These are phyloP conservation scores for Sycophila texana DNA, from an alignment of 2,888 invertebrate genomes.

Conservation along the genomic window DNA sequence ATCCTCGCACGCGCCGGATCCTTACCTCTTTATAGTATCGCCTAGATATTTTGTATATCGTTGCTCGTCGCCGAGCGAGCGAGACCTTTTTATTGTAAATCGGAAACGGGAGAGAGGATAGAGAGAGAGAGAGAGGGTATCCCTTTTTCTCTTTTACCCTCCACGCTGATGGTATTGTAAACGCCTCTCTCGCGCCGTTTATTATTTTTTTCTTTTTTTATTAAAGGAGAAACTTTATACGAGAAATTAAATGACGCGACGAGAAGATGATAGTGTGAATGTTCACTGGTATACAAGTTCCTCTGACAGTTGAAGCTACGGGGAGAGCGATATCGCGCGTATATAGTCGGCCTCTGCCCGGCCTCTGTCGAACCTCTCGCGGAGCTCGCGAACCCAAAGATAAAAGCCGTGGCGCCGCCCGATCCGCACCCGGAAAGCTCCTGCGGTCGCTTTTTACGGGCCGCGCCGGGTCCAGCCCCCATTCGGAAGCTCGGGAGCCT, in stretches of 20 bases:
- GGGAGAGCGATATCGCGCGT: conserved; percentile 63
- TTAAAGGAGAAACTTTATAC: too few species aligned
- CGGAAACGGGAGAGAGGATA: neutral
- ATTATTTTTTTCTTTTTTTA: too few species aligned
- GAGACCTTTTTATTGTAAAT: conserved; percentile 1
- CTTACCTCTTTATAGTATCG: neutral
- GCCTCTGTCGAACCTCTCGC: conserved; percentile 64
- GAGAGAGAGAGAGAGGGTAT: too few species aligned
- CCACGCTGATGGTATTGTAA: too few species aligned
- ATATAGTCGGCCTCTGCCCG: conserved; percentile 58
- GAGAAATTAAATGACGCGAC: neutral
- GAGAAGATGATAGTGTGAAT: conserved; percentile 59
- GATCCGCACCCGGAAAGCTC: too few species aligned
- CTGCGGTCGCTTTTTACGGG: too few species aligned
- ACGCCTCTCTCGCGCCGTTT: too few species aligned
- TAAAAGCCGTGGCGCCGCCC: neutral
- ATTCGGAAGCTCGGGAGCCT: too few species aligned
- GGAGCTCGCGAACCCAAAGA: conserved; percentile 1
- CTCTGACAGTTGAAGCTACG: conserved; percentile 76
- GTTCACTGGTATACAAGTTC: conserved; percentile 85
- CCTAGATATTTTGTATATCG: conserved; percentile 16
- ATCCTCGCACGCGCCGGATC: too few species aligned
- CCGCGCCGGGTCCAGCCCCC: too few species aligned
- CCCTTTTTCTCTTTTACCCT: too few species aligned
- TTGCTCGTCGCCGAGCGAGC: conserved; percentile 9